Base-by-base conservation (phyloP, 2,888 invertebrate species). In the Eupithecia subumbrata region DNA sequence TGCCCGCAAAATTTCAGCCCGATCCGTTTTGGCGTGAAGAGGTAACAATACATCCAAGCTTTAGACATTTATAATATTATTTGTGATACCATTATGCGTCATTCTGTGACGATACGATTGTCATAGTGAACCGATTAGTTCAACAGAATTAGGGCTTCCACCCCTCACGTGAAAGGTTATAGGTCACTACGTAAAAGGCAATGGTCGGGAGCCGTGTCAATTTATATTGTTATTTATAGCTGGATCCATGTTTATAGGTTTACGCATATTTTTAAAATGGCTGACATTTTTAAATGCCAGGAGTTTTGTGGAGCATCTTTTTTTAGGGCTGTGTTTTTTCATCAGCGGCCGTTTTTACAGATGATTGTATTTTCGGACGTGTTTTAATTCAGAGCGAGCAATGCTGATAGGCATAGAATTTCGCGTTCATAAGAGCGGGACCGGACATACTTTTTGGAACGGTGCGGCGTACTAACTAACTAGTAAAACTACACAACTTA, bases 261-360 rank as follows among this genome's bases (percentile, higher is more conserved):
- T 60, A 5, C 11, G 5, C 5, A 25, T 60, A 60, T 60, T 60
- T 60, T 25, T 25, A 25, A 60, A 60, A 60, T 60, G 25, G 60
- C 18, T 64, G 64, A 64, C 64, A 64, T 64, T 64, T 64, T 1
- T 18, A 64, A 34, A 64, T 64, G 64, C 60, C 60, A 56, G 56
- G 60, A 60, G 60, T 25, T 56, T 56, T 22, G 60, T 60, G 60
- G 60, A 60, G 60, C 25, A 60, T 60, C 60, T 12, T 60, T 60
- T 52, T 60, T 60, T 60, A 60, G 25, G 37, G 25, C 9, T 25
- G 11, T 25, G 12, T 25, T 25, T 56, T 56, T 56, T 22, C 0
- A 11, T 11, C n/a, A 7, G n/a, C 52, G 22, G 22, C 22, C 8
- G 22, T 56, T 56, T 22, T 56, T 56, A 22, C n/a, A 5, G 22